Evolutionary conservation across 1,140 invertebrate species (phyloP), one percentile per base, ranked within the genome.

Genomic region (Drosophila leontia): DNA sequence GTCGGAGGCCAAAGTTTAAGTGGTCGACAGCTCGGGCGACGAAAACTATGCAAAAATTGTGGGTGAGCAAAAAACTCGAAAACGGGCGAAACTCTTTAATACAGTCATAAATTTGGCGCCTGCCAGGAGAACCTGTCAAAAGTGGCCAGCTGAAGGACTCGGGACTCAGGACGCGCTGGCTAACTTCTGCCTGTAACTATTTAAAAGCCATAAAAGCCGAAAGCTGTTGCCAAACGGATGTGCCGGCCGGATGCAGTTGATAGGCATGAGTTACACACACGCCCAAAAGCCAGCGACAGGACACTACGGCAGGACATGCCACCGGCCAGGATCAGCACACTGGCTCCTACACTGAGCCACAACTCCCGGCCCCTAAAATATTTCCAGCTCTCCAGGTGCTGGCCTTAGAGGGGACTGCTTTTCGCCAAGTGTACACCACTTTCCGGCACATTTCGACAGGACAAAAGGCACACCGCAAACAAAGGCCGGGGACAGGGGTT

Each of bases 191-290:
- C 75, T 56, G 69, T 74, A 88, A 88, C 85, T 88, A 88, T 88
- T 88, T 88, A 88, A 88, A 90, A 88, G 85, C 85, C 85, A 88
- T 88, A 90, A 88, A 88, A 88, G 85, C 85, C 67, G 75, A 90
- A 88, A 90, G 85, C 85, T 88, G 85, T 88, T 88, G 78, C 80
- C 85, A 74, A 90, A 90, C 80, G 85, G 85, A 90, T 84, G 65
- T 75, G 80, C 80, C 80, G 72, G 77, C 85, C 85, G 85, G 85
- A 90, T 88, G 85, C 85, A 88, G 70, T 83, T 88, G 85, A 90
- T 88, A 90, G 85, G 85, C 85, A 81, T 47, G 80, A 84, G 84
- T 80, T 80, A 76, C 48, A 71, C 63, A 71, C 67, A 61, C 23
- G 1, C 26, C 53, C 42, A 35, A 62, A 55, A 63, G 41, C 35